These are phyloP conservation scores for Mormoops blainvillei DNA, from an alignment of 2,113 vertebrate species.

Conservation along the genomic window DNA sequence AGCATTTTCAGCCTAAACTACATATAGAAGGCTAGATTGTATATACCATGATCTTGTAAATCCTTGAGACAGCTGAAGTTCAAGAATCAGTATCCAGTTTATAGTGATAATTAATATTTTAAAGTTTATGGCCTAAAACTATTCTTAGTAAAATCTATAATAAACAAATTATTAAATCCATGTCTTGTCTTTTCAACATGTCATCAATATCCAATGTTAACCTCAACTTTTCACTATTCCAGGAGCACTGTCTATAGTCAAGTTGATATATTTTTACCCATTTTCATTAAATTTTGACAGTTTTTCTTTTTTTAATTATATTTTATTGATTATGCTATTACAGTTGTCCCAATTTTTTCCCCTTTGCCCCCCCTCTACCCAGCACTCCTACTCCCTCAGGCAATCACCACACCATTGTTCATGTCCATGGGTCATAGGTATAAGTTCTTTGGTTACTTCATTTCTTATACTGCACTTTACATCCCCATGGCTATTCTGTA, in stretches of 20 bases:
- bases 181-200: not conserved
- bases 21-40: not conserved
- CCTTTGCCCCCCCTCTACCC: no score
- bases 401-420: no score
- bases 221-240: not conserved
- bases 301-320: not conserved
- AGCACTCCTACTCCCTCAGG: no score
- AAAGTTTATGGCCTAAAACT: not conserved
- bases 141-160: not conserved
- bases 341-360: no score
- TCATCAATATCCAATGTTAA: not conserved
- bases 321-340: no score
- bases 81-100: not conserved
- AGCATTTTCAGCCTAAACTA: not conserved
- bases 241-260: not conserved
- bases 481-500: no score
- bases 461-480: no score
- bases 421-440: no score
- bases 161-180: conserved; percentile 7
- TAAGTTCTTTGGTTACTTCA: no score
- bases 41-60: not conserved
- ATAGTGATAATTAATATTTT: not conserved
- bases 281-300: conserved; percentile 17
- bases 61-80: not conserved
- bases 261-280: not conserved